phyloP scores from a whole-genome alignment of 2,888 invertebrate species.

The Pachymerium ferrugineum region DNA sequence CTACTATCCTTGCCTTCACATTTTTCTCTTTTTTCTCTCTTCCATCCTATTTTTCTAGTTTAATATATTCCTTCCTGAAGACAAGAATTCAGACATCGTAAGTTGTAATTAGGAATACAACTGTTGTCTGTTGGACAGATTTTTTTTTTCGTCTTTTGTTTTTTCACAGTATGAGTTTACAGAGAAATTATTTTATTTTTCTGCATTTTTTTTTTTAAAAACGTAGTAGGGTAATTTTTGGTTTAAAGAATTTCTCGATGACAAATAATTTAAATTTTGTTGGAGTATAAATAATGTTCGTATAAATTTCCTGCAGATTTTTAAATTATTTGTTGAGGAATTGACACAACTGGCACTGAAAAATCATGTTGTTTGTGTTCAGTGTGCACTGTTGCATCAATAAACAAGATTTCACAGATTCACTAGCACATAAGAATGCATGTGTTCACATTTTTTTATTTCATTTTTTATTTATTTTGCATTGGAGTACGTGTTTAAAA shows the following conservation, averaged over 20 bases:
- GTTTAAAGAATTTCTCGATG: neutral
- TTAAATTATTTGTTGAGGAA: neutral
- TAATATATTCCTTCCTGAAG: slow-evolving; percentile 35
- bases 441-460: neutral
- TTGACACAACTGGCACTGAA: neutral
- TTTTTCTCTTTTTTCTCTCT: slow-evolving; percentile 28
- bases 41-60: slow-evolving; percentile 33
- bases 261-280: slow-evolving; percentile 27
- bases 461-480: neutral
- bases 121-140: slow-evolving; percentile 30
- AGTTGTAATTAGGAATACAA: slow-evolving; percentile 31
- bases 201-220: no score
- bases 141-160: neutral
- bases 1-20: slow-evolving; percentile 15
- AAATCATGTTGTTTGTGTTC: neutral
- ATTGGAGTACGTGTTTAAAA: slow-evolving; percentile 12
- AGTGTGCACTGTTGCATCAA: neutral
- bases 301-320: no score
- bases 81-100: slow-evolving; percentile 21
- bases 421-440: slow-evolving; percentile 5
- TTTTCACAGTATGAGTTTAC: neutral
- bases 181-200: no score
- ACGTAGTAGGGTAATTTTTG: neutral
- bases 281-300: no score
- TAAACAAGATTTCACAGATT: neutral